phyloP scores from a whole-genome alignment of 2,888 invertebrate genomes.

The Ochropleura leucogaster region DNA sequence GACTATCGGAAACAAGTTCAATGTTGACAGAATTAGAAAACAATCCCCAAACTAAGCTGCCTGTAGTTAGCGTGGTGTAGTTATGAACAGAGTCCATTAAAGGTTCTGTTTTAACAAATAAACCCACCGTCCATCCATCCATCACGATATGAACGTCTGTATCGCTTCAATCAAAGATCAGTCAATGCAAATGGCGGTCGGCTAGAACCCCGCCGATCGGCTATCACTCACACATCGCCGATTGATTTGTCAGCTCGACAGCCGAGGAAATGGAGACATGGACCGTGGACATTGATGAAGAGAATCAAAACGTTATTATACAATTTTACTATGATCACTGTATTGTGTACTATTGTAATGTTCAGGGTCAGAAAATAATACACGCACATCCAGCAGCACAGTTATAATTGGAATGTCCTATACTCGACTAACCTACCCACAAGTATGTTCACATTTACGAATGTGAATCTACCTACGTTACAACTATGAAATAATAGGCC shows the following conservation, averaged over 20 bases:
- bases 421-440: too few relatives aligned
- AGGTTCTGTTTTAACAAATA: neutral
- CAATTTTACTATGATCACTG: neutral
- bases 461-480: too few relatives aligned
- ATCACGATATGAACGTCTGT: constrained; percentile 14
- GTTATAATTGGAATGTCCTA: too few relatives aligned
- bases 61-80: neutral
- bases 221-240: constrained; percentile 45
- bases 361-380: too few relatives aligned
- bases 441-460: too few relatives aligned
- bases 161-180: constrained; percentile 44
- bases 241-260: constrained; percentile 59
- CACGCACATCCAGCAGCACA: too few relatives aligned
- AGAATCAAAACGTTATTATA: constrained; percentile 11
- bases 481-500: too few relatives aligned
- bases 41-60: too few relatives aligned
- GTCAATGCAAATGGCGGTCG: constrained; percentile 50
- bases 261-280: constrained; percentile 33
- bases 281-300: constrained; percentile 12
- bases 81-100: neutral
- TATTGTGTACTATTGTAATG: too few relatives aligned
- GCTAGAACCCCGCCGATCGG: constrained; percentile 27
- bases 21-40: too few relatives aligned
- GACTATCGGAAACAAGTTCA: too few relatives aligned
- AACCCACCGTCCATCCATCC: neutral